Evolutionary conservation across 2,797 vertebrate species (phyloP).

Genomic region (Tokudaia tokunoshimensis): DNA sequence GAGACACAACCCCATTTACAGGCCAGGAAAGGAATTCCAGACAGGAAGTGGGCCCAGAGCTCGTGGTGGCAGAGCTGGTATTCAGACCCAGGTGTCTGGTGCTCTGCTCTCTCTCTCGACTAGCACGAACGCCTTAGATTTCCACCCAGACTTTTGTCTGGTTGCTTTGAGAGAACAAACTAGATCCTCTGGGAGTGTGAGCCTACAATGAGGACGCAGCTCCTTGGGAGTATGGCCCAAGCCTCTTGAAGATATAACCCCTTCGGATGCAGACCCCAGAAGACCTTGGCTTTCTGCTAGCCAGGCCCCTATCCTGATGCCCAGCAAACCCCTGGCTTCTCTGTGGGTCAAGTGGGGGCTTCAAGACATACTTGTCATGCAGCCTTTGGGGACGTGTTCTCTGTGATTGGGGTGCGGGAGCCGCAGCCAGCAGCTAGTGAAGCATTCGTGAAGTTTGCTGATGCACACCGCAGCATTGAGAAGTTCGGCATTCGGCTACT

Average conservation of each 20-base stretch:
- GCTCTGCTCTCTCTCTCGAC: neutral
- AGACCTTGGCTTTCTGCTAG: neutral
- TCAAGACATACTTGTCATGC: slow-evolving; percentile 75
- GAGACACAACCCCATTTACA: neutral
- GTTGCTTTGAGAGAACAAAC: neutral
- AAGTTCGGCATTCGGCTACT: slow-evolving; percentile 97
- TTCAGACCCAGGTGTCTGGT: neutral
- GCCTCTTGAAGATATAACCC: neutral
- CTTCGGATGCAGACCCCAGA: neutral
- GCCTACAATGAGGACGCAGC: neutral
- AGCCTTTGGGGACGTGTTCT: slow-evolving; percentile 99
- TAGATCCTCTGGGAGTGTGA: neutral
- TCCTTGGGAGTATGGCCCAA: neutral
- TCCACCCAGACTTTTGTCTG: neutral
- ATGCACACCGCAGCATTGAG: slow-evolving; percentile 98
- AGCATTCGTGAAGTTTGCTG: slow-evolving; percentile 98
- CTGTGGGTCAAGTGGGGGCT: slow-evolving; percentile 11
- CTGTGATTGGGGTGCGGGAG: slow-evolving; percentile 97
- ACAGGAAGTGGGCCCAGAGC: neutral
- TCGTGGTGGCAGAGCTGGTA: neutral
- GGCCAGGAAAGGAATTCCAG: neutral
- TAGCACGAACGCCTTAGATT: accelerated
- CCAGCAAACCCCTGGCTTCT: slow-evolving; percentile 48
- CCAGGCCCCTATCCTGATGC: neutral
- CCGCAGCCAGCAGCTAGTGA: slow-evolving; percentile 97